Evolutionary conservation across 2,888 invertebrate species (phyloP).

Genomic region (Ethmia dodecea): DNA sequence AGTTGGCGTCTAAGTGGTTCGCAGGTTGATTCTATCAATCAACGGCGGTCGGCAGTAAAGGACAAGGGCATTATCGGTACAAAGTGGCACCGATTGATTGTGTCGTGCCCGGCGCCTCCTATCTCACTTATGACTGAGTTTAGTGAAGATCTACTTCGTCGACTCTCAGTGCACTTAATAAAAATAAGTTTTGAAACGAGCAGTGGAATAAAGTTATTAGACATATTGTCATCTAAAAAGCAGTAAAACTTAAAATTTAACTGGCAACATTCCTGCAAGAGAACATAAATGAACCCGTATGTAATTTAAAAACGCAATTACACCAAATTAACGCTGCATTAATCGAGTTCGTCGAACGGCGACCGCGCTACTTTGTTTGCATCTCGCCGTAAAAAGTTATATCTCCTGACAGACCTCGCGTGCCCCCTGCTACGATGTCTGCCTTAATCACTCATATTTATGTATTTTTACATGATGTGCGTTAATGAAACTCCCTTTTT

Average conservation of each 20-base stretch:
- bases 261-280: too few species aligned
- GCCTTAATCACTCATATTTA: conserved; percentile 68
- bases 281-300: conserved; percentile 45
- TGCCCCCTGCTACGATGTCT: conserved; percentile 52
- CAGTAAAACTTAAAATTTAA: too few species aligned
- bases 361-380: conserved; percentile 52
- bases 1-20: conserved; percentile 52
- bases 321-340: conserved; percentile 43
- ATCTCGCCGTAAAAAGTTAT: conserved; percentile 50
- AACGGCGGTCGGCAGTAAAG: conserved; percentile 29
- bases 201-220: too few species aligned
- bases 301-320: conserved; percentile 53
- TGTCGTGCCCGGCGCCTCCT: conserved; percentile 50
- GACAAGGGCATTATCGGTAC: conserved; percentile 48
- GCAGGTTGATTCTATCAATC: conserved; percentile 58
- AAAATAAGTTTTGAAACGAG: too few species aligned
- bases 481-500: conserved; percentile 54
- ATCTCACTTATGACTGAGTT: conserved; percentile 44
- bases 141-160: conserved; percentile 6
- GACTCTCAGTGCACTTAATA: too few species aligned
- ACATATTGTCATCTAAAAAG: too few species aligned
- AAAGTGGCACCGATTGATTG: conserved; percentile 63
- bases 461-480: conserved; percentile 57
- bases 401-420: conserved; percentile 40
- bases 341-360: conserved; percentile 29